A percentile compares a stretch with the other conserved stretches of the same genome.
Evolutionary conservation across 1,140 invertebrate genomes (phyloP).

Genomic region (Pygmarrhopalites habei): DNA sequence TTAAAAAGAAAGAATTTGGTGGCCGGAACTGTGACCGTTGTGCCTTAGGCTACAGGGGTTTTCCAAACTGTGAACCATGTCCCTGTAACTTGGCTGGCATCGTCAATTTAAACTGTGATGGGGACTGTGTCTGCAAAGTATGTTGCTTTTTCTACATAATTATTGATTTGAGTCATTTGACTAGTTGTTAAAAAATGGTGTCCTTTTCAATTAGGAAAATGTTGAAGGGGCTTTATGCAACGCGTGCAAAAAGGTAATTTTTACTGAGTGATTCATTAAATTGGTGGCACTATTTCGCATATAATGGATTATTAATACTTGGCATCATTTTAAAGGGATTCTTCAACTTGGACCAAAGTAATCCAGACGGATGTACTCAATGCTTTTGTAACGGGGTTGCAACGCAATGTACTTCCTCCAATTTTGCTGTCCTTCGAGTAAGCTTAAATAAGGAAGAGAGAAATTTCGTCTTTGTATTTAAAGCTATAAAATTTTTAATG

Average conservation of each 20-base stretch:
- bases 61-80: conserved; percentile 70
- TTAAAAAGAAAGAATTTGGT: conserved; percentile 72
- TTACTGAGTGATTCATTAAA: too few species aligned
- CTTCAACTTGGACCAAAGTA: conserved; percentile 67
- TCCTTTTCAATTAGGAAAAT: conserved; percentile 53
- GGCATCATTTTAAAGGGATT: too few species aligned
- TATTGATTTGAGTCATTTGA: not conserved
- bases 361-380: conserved; percentile 73
- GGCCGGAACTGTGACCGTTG: conserved; percentile 78
- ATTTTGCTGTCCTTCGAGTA: conserved; percentile 14
- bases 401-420: conserved; percentile 52
- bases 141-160: too few species aligned
- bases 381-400: conserved; percentile 91
- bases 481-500: too few species aligned
- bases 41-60: conserved; percentile 67
- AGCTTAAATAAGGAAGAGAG: too few species aligned
- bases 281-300: too few species aligned
- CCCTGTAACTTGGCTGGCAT: conserved; percentile 71
- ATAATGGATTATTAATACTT: too few species aligned
- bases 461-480: too few species aligned
- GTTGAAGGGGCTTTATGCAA: conserved; percentile 74
- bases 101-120: conserved; percentile 63
- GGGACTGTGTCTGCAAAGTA: conserved; percentile 78
- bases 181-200: too few species aligned
- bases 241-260: conserved; percentile 68